Evolutionary conservation across 2,888 invertebrate genomes (phyloP).

Genomic region (Drosophila formosana): DNA sequence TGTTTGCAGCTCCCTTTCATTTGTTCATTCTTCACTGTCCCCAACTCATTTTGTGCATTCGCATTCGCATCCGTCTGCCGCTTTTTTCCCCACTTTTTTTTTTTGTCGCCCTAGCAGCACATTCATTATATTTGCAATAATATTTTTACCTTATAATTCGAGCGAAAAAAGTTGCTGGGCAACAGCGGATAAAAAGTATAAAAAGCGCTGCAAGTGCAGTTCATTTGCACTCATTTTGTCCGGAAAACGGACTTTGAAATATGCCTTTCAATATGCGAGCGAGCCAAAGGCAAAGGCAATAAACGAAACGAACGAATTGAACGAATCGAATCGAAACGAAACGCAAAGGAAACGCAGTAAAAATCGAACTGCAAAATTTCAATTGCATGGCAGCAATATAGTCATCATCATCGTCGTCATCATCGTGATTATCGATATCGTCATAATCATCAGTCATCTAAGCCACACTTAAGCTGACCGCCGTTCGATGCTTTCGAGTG

Average conservation of each 20-base stretch:
- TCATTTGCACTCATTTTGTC: conserved; percentile 63
- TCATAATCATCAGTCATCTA: conserved; percentile 54
- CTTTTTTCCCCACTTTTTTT: not conserved
- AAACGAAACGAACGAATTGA: conserved; percentile 32
- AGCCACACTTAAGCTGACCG: conserved; percentile 69
- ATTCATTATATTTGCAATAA: conserved; percentile 75
- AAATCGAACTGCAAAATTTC: conserved; percentile 65
- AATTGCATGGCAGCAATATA: conserved; percentile 37
- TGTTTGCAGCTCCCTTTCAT: not conserved
- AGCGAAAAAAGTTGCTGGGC: conserved; percentile 21
- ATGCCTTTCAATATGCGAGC: conserved; percentile 62
- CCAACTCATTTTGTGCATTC: conserved; percentile 18
- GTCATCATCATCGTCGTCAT: conserved; percentile 18
- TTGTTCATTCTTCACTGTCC: not conserved
- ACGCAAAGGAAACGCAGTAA: conserved; percentile 41
- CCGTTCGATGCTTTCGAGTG: conserved; percentile 59
- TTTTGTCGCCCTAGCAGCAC: conserved; percentile 29
- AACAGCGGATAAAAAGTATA: not conserved
- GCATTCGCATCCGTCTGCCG: conserved; percentile 18
- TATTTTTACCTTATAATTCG: conserved; percentile 69
- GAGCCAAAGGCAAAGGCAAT: conserved; percentile 32
- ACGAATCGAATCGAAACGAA: conserved; percentile 20
- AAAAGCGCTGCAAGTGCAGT: conserved; percentile 26
- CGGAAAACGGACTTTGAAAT: conserved; percentile 62
- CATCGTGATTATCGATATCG: conserved; percentile 21